phyloP scores from a whole-genome alignment of 2,113 vertebrate species.

The Raja brachyura region DNA sequence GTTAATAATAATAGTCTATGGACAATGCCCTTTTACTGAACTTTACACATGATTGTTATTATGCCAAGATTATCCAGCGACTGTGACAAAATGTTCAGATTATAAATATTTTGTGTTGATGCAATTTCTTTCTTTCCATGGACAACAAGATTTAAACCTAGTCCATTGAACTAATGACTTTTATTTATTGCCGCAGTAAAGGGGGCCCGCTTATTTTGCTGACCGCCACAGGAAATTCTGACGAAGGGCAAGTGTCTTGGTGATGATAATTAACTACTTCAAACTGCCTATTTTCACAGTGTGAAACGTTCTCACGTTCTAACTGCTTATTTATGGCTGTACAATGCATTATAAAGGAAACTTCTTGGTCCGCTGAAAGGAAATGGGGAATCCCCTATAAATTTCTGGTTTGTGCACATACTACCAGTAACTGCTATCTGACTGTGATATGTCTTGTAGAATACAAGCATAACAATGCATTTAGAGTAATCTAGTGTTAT shows the following conservation, averaged over 20 bases:
- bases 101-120: neutral
- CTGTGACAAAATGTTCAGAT: neutral
- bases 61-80: neutral
- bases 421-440: neutral
- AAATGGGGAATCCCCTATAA: constrained; percentile 35
- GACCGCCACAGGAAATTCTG: constrained; percentile 23
- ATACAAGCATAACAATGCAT: constrained; percentile 5
- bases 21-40: constrained; percentile 12
- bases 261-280: neutral
- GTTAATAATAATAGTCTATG: neutral
- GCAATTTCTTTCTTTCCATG: neutral
- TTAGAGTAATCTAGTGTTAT: neutral
- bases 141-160: neutral
- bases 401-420: constrained; percentile 24
- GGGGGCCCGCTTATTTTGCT: neutral
- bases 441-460: neutral
- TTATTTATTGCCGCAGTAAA: too few species aligned
- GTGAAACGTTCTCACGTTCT: neutral
- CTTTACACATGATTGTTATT: neutral
- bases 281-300: neutral
- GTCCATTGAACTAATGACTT: neutral
- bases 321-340: neutral
- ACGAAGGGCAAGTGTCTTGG: neutral
- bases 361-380: neutral
- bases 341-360: constrained; percentile 27